These are phyloP conservation scores for Apodemus agrarius DNA, from an alignment of 2,797 vertebrate species.

Conservation along the genomic window DNA sequence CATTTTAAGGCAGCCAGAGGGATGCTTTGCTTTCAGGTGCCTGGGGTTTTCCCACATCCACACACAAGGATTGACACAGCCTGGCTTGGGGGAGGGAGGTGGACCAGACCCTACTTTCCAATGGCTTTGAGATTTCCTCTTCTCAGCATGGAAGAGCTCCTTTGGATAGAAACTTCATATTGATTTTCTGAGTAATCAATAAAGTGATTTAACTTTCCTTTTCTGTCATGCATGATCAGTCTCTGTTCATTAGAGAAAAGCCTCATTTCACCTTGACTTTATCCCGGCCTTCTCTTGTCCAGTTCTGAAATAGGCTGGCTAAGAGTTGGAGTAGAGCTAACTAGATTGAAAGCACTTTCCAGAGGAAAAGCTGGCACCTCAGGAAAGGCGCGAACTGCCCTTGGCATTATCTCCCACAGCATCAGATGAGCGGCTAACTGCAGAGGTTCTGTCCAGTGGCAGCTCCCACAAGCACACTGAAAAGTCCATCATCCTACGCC, in stretches of 20 bases:
- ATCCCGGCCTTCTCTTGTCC: conserved; percentile 52
- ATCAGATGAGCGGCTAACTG: neutral
- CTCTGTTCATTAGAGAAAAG: conserved; percentile 61
- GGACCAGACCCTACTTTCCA: conserved; percentile 61
- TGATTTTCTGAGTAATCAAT: conserved; percentile 73
- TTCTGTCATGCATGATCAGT: conserved; percentile 66
- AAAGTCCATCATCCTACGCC: neutral
- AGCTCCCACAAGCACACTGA: neutral
- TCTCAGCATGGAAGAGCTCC: conserved; percentile 69
- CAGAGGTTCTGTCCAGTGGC: neutral
- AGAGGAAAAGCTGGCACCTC: neutral
- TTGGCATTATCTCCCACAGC: neutral
- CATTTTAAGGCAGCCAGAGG: conserved; percentile 73
- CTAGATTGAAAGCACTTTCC: neutral
- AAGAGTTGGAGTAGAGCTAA: neutral
- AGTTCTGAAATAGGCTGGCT: conserved; percentile 57
- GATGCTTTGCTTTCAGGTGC: conserved; percentile 78
- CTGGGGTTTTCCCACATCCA: conserved; percentile 67
- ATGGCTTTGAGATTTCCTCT: conserved; percentile 58
- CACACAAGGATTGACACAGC: conserved; percentile 70
- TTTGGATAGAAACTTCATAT: conserved; percentile 76
- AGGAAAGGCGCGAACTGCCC: neutral
- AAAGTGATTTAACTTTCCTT: conserved; percentile 71
- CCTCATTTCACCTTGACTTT: conserved; percentile 40
- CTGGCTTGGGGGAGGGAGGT: conserved; percentile 24